Percentiles rank a stretch among this genome's conserved stretches.
These are phyloP conservation scores for Drosophila affinis DNA, from an alignment of 2,888 invertebrate species.

Conservation along the genomic window DNA sequence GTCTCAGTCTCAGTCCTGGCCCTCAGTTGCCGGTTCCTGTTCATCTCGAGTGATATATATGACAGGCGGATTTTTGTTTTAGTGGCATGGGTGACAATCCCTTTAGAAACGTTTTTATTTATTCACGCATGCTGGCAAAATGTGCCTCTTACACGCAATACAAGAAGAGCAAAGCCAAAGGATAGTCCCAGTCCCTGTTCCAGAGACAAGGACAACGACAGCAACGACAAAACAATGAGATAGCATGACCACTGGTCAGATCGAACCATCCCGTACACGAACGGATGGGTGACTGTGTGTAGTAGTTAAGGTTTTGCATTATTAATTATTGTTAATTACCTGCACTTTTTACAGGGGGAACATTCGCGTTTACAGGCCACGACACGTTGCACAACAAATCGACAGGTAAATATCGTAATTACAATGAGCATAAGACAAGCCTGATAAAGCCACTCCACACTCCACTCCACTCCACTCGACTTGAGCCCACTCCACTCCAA, in stretches of 20 bases:
- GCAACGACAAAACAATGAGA: conserved; percentile 9
- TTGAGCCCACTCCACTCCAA: background rate
- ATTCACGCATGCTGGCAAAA: conserved; percentile 74
- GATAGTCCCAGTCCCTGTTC: conserved; percentile 24
- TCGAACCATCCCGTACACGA: background rate
- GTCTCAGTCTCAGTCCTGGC: conserved; percentile 9
- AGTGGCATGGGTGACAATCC: conserved; percentile 78
- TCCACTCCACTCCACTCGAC: background rate
- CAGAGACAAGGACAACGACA: conserved; percentile 10
- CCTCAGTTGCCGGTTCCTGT: background rate
- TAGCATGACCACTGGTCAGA: background rate
- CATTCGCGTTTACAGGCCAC: conserved; percentile 20
- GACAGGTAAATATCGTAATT: conserved; percentile 65
- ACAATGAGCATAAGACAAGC: conserved; percentile 30
- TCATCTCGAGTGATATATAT: conserved; percentile 68
- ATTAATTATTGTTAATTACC: conserved; percentile 69
- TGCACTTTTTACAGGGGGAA: conserved; percentile 36
- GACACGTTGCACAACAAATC: conserved; percentile 57
- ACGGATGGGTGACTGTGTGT: background rate
- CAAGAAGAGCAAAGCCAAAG: conserved; percentile 24
- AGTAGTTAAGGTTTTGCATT: conserved; percentile 49
- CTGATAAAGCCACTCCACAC: background rate
- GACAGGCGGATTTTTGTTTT: conserved; percentile 74
- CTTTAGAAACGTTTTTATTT: conserved; percentile 71
- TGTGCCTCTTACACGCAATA: conserved; percentile 73